Evolutionary conservation across 2,113 vertebrate genomes (phyloP), one percentile per base, ranked within the genome.

Genomic region (Corythornis vintsioides): DNA sequence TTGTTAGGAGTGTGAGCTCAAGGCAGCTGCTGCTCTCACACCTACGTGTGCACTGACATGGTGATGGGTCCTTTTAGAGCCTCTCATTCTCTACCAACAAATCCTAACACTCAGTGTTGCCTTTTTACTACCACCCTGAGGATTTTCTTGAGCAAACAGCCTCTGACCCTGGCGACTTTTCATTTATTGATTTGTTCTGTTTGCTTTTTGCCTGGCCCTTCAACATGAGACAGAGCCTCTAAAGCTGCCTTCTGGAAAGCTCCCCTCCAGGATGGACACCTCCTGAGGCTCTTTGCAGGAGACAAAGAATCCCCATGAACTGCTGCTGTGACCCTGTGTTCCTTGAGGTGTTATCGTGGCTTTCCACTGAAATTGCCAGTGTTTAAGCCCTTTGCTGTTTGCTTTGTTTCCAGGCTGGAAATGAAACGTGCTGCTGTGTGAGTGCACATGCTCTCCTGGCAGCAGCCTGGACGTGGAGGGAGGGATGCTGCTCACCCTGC

Each of bases 341-440:
- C 75, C 83, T 86, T 70, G 72, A 93, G 94, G 94, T 90, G 90
- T 88, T 83, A 60, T 8, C 38, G 0, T 67, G 72, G 85, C 72
- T 92, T 92, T 94, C 79, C 72, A 52, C 11, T 80, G 28, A 35
- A 91, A 83, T 48, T 74, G 69, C 75, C 72, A 90, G 22, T 1
- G 4, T 73, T 91, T 85, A 52, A 85, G 72, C 42, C 65, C 33
- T 92, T 47, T 86, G 63, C 88, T 92, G 1, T 88, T 94, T 80
- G 88, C 66, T 75, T 21, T 22, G 26, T 90, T 95, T 89, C 93
- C 94, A 95, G 92, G n/a, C 92, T 95, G 94, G 90, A 95, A 95
- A 89, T 94, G n/a, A 85, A 92, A 67, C 24, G 67, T 82, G 56
- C 71, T 91, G 2, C 1, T 29, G 1, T 56, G 86, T 81, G 78